A percentile compares a stretch with the other conserved stretches of the same genome.
phyloP scores from a whole-genome alignment of 2,888 invertebrate genomes.

The Eupithecia centaureata region DNA sequence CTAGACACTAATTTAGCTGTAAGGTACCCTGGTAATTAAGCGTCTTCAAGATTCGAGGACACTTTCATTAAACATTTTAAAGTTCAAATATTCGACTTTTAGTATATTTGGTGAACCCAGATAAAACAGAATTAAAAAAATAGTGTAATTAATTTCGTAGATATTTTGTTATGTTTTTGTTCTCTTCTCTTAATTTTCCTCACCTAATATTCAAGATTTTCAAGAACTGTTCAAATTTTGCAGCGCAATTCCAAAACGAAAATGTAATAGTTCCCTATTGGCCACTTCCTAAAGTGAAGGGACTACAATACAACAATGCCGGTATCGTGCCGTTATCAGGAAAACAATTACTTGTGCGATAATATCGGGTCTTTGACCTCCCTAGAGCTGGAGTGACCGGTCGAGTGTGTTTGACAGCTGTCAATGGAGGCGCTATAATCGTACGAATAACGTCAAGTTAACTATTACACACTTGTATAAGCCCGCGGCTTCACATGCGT shows the following conservation, averaged over 20 bases:
- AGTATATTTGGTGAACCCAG: too few relatives aligned
- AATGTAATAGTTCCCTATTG: not conserved
- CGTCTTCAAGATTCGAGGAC: too few relatives aligned
- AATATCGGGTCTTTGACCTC: conserved; percentile 3
- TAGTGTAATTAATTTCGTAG: too few relatives aligned
- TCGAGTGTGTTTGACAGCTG: conserved; percentile 23
- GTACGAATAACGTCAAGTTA: not conserved
- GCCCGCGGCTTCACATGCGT: too few relatives aligned
- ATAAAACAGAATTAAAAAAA: too few relatives aligned
- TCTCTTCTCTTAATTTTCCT: not conserved
- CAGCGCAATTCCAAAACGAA: not conserved
- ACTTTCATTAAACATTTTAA: too few relatives aligned
- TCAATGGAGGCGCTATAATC: not conserved
- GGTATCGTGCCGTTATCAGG: conserved; percentile 2
- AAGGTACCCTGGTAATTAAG: too few relatives aligned
- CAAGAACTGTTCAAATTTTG: not conserved
- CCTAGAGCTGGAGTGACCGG: conserved; percentile 6
- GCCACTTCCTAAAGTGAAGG: not conserved
- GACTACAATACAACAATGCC: conserved; percentile 2
- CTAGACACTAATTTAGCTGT: too few relatives aligned
- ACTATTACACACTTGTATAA: too few relatives aligned
- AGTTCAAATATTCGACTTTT: too few relatives aligned
- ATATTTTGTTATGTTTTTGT: too few relatives aligned
- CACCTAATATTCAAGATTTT: not conserved
- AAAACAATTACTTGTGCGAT: conserved; percentile 14